Conservation (phyloP, 2,113 vertebrate genomes). For the Propithecus coquereli region DNA sequence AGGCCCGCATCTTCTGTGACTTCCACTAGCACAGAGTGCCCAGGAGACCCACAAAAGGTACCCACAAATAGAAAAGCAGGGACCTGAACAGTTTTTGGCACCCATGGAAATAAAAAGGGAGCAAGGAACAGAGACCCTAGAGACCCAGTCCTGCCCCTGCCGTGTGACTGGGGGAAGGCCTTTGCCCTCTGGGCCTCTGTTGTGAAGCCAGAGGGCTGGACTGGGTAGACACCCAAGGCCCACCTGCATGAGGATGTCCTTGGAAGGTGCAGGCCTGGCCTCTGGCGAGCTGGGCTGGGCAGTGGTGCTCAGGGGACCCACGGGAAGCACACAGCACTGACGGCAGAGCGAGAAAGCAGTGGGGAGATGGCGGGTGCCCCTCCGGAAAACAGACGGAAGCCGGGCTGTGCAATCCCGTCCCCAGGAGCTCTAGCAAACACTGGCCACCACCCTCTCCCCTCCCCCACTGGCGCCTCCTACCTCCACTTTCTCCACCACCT, state of each 20-base stretch:
- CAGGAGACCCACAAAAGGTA: background rate
- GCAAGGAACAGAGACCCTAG: background rate
- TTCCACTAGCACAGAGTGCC: background rate
- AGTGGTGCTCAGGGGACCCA: too few species aligned
- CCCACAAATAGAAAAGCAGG: background rate
- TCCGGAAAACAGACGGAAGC: background rate
- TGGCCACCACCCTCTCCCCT: background rate
- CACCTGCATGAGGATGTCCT: background rate
- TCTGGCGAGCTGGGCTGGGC: rapidly evolving
- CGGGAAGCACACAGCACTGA: background rate
- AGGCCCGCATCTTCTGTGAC: too few species aligned
- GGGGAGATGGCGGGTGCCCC: background rate
- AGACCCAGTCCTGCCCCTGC: background rate
- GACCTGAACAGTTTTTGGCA: too few species aligned
- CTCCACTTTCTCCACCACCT: slow-evolving; percentile 98
- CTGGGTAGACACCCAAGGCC: background rate
- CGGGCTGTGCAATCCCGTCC: background rate
- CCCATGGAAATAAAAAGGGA: background rate
- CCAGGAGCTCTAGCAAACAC: background rate
- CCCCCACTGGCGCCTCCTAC: slow-evolving; percentile 77
- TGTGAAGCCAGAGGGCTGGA: background rate
- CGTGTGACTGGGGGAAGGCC: background rate
- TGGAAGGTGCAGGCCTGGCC: background rate
- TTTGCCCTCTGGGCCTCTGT: too few species aligned
- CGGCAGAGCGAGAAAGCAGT: too few species aligned